These are phyloP conservation scores for Apus apus DNA, from an alignment of 2,113 vertebrate species.

Conservation along the genomic window DNA sequence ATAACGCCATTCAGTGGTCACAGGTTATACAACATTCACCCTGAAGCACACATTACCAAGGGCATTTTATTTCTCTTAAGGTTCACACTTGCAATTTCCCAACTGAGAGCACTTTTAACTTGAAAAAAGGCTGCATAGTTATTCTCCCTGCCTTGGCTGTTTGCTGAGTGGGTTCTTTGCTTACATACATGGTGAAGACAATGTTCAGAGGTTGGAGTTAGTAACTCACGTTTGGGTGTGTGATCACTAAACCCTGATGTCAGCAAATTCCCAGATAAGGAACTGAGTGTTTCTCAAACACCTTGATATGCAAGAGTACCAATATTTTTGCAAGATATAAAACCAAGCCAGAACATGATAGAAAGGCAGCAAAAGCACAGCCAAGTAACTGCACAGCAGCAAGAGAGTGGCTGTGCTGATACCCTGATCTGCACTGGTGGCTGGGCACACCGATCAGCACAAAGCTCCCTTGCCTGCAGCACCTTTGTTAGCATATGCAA, in stretches of 20 bases:
- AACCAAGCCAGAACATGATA: not conserved
- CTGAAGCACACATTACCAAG: not conserved
- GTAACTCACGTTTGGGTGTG: not conserved
- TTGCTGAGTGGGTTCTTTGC: slow-evolving; percentile 40
- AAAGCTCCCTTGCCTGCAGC: not conserved
- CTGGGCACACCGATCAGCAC: not conserved
- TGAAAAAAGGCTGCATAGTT: slow-evolving; percentile 45
- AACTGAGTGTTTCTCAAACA: slow-evolving; percentile 49
- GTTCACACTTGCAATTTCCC: slow-evolving; percentile 5
- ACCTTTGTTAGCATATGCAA: rapidly evolving
- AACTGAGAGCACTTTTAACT: slow-evolving; percentile 52
- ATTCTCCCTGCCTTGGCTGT: slow-evolving; percentile 29
- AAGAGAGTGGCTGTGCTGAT: rapidly evolving
- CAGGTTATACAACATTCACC: not conserved
- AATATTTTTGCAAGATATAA: not conserved
- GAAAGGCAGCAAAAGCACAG: not conserved
- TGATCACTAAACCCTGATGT: slow-evolving; percentile 33
- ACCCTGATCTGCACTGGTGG: rapidly evolving
- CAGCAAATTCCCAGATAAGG: slow-evolving; percentile 34
- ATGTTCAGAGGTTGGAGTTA: slow-evolving; percentile 42
- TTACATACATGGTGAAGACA: slow-evolving; percentile 6
- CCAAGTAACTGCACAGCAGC: not conserved
- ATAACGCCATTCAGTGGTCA: not conserved
- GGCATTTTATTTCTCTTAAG: slow-evolving; percentile 2
- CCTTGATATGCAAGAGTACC: not conserved